These are phyloP conservation scores for Calidris pygmaea DNA, from an alignment of 2,113 vertebrate species.

Conservation along the genomic window DNA sequence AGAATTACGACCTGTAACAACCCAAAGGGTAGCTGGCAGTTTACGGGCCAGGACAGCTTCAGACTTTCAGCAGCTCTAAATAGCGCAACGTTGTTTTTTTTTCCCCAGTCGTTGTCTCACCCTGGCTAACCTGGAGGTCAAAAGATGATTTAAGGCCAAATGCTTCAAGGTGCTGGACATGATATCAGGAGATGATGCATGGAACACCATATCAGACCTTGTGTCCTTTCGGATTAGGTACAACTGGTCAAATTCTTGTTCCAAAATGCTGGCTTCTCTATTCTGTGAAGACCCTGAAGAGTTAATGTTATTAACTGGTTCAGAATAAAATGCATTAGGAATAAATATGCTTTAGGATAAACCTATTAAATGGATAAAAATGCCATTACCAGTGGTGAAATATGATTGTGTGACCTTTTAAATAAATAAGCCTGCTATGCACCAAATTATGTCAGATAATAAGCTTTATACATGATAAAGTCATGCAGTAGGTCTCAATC, in stretches of 20 bases:
- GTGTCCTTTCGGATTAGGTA: neutral
- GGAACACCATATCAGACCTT: neutral
- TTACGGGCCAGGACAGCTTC: neutral
- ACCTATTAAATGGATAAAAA: conserved; percentile 70
- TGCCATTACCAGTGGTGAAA: conserved; percentile 60
- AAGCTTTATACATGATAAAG: conserved; percentile 64
- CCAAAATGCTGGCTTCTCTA: neutral
- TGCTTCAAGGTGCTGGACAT: neutral
- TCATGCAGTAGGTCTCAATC: conserved; percentile 36
- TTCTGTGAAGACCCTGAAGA: neutral
- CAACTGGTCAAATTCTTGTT: neutral
- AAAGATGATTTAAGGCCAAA: neutral
- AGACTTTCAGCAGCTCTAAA: neutral
- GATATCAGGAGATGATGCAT: neutral
- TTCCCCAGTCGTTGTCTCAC: neutral
- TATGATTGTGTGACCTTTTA: conserved; percentile 68
- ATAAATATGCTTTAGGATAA: conserved; percentile 65
- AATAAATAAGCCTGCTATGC: conserved; percentile 63
- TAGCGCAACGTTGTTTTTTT: rapidly evolving
- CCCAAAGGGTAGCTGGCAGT: neutral
- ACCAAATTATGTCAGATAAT: conserved; percentile 66
- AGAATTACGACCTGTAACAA: neutral
- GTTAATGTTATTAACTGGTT: conserved; percentile 56
- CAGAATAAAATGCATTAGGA: conserved; percentile 46
- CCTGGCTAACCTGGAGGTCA: neutral